Evolutionary conservation across 2,797 vertebrate species (phyloP).

Genomic region (Falco columbarius): DNA sequence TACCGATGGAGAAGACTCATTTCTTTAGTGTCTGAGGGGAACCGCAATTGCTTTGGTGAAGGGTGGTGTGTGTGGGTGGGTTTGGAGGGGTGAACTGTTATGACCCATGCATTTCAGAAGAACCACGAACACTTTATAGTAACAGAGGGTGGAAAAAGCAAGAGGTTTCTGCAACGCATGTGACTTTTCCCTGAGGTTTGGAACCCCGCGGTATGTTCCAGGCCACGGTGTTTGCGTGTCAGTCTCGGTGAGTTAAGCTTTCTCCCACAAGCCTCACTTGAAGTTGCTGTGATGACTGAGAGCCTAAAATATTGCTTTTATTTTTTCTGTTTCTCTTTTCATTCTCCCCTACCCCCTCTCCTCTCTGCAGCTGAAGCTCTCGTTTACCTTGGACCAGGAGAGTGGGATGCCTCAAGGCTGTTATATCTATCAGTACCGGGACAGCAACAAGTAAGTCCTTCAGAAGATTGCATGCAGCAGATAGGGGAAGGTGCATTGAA

Average conservation of each 20-base stretch:
- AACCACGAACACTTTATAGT: slow-evolving; percentile 76
- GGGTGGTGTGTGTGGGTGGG: slow-evolving; percentile 62
- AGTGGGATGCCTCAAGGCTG: slow-evolving; percentile 96
- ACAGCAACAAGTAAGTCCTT: slow-evolving; percentile 95
- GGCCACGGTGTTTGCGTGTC: slow-evolving; percentile 57
- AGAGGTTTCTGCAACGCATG: slow-evolving; percentile 64
- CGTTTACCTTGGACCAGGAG: slow-evolving; percentile 92
- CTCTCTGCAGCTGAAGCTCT: slow-evolving; percentile 87
- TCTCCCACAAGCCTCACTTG: slow-evolving; percentile 1
- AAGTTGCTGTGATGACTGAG: slow-evolving; percentile 1
- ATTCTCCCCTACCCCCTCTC: background rate
- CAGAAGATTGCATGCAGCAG: background rate
- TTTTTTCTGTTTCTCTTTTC: background rate
- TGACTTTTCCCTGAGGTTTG: slow-evolving; percentile 64
- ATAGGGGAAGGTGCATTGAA: background rate
- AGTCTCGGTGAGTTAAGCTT: slow-evolving; percentile 5
- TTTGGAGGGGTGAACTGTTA: slow-evolving; percentile 56
- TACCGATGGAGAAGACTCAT: slow-evolving; percentile 28
- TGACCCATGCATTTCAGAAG: slow-evolving; percentile 65
- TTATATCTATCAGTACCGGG: slow-evolving; percentile 92
- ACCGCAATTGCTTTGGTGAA: slow-evolving; percentile 37
- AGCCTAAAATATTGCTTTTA: slow-evolving; percentile 46
- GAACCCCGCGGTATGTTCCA: slow-evolving; percentile 15
- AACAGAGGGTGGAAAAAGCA: slow-evolving; percentile 75
- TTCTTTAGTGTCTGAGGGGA: slow-evolving; percentile 38